Evolutionary conservation across 1,140 invertebrate species (phyloP).

Genomic region (Leptinotarsa texana): DNA sequence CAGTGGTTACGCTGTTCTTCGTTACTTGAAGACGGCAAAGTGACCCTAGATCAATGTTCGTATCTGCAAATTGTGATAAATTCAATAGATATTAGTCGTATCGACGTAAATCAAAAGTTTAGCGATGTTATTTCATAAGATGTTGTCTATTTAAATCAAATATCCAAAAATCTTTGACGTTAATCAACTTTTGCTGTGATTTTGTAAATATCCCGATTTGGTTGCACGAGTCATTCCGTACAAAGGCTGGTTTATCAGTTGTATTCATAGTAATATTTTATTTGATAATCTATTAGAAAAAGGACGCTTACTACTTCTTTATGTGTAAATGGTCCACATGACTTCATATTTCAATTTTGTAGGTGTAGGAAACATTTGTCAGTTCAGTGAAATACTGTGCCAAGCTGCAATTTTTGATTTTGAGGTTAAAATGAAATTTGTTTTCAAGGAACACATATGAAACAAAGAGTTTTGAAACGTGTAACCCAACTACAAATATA

Average conservation of each 20-base stretch:
- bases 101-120: conserved; percentile 24
- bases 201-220: conserved; percentile 1
- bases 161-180: conserved; percentile 1
- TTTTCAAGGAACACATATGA: too few species aligned
- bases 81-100: conserved; percentile 39
- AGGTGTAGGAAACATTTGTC: too few species aligned
- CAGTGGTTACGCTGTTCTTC: conserved; percentile 75
- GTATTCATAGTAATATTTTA: background rate
- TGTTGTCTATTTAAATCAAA: conserved; percentile 18
- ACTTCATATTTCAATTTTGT: too few species aligned
- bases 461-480: too few species aligned
- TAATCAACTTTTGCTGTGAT: conserved; percentile 7
- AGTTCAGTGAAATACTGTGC: too few species aligned
- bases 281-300: too few species aligned
- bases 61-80: conserved; percentile 42
- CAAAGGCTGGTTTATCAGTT: background rate
- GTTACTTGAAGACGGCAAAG: conserved; percentile 72
- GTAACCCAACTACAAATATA: too few species aligned
- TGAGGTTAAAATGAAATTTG: too few species aligned
- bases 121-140: conserved; percentile 15
- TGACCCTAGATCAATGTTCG: conserved; percentile 45
- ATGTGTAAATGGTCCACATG: too few species aligned
- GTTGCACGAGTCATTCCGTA: background rate
- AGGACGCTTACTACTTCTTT: too few species aligned
- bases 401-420: too few species aligned